Evolutionary conservation across 64 coral and sea anemone species (phyloP).

Genomic region (Porites lutea): DNA sequence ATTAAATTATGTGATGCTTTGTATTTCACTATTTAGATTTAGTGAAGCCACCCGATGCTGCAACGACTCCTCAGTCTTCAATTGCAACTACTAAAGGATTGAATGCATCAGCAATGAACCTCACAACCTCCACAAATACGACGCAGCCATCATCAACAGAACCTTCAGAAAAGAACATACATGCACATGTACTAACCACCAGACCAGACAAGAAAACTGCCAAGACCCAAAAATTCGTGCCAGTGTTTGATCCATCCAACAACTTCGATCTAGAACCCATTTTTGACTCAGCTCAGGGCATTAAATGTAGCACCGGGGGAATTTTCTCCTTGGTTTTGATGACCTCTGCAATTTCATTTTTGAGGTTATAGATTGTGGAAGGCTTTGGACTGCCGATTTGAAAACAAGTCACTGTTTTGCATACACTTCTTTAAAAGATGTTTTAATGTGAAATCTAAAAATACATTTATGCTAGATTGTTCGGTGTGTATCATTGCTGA

Average conservation of each 20-base stretch:
- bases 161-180: not conserved
- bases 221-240: not conserved
- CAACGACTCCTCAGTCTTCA: too few relatives aligned
- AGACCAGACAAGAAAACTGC: not conserved
- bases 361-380: not conserved
- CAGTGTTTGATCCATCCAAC: constrained; percentile 13
- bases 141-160: not conserved
- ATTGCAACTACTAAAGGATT: not conserved
- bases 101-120: not conserved
- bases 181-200: not conserved
- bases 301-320: not conserved
- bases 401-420: too few relatives aligned
- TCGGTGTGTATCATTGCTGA: too few relatives aligned
- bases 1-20: not conserved
- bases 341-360: not conserved
- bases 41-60: too few relatives aligned
- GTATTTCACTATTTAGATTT: not conserved
- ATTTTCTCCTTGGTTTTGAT: not conserved
- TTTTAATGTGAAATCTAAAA: too few relatives aligned
- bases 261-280: not conserved
- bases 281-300: not conserved
- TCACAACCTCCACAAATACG: not conserved
- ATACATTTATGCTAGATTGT: too few relatives aligned
- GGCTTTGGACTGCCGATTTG: not conserved
- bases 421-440: too few relatives aligned